phyloP scores from a whole-genome alignment of 2,888 invertebrate species.

The Xestobium rufovillosum region DNA sequence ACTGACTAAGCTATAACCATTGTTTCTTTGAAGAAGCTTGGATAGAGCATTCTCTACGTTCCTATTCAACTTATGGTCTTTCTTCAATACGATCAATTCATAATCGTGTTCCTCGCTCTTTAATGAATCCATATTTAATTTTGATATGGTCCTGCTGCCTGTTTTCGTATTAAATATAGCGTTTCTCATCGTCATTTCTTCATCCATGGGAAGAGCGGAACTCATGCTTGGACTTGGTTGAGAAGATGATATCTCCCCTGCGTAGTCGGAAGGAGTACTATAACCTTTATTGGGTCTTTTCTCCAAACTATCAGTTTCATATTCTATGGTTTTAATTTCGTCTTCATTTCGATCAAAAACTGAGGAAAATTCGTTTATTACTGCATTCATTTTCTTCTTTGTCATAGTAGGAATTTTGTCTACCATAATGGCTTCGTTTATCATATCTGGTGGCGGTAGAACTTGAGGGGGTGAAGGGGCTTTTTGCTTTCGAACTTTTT shows the following conservation, averaged over 20 bases:
- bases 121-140: slow-evolving; percentile 30
- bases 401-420: slow-evolving; percentile 50
- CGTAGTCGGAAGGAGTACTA: slow-evolving; percentile 55
- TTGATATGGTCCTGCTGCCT: slow-evolving; percentile 48
- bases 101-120: slow-evolving; percentile 42
- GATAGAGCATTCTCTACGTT: slow-evolving; percentile 48
- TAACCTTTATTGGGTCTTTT: slow-evolving; percentile 45
- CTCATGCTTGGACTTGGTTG: slow-evolving; percentile 70
- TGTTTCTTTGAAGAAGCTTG: slow-evolving; percentile 43
- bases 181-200: slow-evolving; percentile 72
- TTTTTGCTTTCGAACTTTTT: slow-evolving; percentile 31
- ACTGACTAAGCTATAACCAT: slow-evolving; percentile 62
- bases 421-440: slow-evolving; percentile 58
- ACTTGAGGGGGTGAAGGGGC: slow-evolving; percentile 37
- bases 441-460: slow-evolving; percentile 51
- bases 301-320: slow-evolving; percentile 68
- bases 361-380: slow-evolving; percentile 47
- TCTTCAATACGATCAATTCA: slow-evolving; percentile 42
- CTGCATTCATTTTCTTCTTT: slow-evolving; percentile 55
- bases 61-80: slow-evolving; percentile 17
- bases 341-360: slow-evolving; percentile 9
- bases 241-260: slow-evolving; percentile 58
- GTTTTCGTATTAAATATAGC: slow-evolving; percentile 61
- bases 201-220: slow-evolving; percentile 67
- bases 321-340: slow-evolving; percentile 42